Percentiles rank a stretch among this genome's conserved stretches.
These are phyloP conservation scores for Furcula furcula DNA, from an alignment of 2,888 invertebrate species.

Conservation along the genomic window DNA sequence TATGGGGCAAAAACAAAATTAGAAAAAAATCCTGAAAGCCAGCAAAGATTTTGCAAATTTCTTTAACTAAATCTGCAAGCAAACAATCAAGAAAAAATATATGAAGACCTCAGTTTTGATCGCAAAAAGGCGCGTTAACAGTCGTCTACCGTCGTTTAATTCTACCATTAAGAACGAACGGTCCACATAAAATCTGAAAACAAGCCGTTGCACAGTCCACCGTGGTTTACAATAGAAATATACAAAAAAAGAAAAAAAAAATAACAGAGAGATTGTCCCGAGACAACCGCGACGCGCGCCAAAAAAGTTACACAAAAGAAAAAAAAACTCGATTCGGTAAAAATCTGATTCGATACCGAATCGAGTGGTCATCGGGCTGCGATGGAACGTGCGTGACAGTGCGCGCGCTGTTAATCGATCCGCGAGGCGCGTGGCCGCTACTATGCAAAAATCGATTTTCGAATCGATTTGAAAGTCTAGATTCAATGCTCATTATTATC, in stretches of 20 bases:
- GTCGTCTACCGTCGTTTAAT: slow-evolving; percentile 43
- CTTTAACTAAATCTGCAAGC: slow-evolving; percentile 13
- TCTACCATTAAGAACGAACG: slow-evolving; percentile 55
- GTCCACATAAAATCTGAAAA: slow-evolving; percentile 52
- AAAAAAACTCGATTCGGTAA: slow-evolving; percentile 43
- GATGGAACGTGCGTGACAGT: slow-evolving; percentile 64
- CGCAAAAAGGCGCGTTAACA: slow-evolving; percentile 44
- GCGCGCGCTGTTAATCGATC: slow-evolving; percentile 59
- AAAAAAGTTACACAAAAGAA: slow-evolving; percentile 52
- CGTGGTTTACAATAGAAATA: slow-evolving; percentile 46
- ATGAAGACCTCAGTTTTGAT: slow-evolving; percentile 23
- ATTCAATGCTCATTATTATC: slow-evolving; percentile 18
- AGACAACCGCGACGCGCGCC: slow-evolving; percentile 53
- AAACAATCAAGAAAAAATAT: slow-evolving; percentile 19
- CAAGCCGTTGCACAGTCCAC: slow-evolving; percentile 47
- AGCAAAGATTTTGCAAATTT: neutral
- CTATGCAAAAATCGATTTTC: slow-evolving; percentile 64
- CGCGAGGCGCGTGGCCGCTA: slow-evolving; percentile 46
- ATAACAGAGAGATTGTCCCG: slow-evolving; percentile 51
- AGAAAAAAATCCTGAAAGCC: too few relatives aligned
- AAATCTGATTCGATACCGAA: slow-evolving; percentile 58
- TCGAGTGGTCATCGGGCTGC: slow-evolving; percentile 52
- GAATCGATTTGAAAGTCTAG: slow-evolving; percentile 33
- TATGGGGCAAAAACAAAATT: too few relatives aligned
- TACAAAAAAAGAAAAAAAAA: slow-evolving; percentile 48